These are phyloP conservation scores for Lota lota DNA, from an alignment of 2,113 vertebrate genomes.

Conservation along the genomic window DNA sequence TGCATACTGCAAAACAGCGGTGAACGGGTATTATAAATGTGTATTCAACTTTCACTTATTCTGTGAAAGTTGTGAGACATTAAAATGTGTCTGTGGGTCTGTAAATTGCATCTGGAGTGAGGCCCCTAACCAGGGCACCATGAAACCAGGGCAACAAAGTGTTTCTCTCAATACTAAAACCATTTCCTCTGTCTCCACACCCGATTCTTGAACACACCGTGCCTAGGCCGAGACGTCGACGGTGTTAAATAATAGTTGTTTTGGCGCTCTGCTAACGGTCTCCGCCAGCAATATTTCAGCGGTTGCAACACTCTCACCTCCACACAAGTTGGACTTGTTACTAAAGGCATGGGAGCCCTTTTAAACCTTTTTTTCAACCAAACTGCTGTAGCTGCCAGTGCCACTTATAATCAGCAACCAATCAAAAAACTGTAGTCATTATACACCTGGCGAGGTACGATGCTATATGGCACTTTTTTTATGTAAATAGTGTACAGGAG, in stretches of 20 bases:
- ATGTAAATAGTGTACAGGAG: conserved; percentile 14
- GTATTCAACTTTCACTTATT: too few species aligned
- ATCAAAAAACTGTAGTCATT: conserved; percentile 10
- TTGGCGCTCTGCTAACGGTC: conserved; percentile 26
- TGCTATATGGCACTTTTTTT: not conserved
- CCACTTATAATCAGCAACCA: conserved; percentile 33
- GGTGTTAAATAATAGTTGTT: conserved; percentile 39
- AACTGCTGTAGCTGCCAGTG: conserved; percentile 16
- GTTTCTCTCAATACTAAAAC: too few species aligned
- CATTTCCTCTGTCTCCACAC: too few species aligned
- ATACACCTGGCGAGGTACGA: conserved; percentile 1
- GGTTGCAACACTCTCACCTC: conserved; percentile 41
- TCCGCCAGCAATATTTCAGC: conserved; percentile 12
- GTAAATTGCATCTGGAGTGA: too few species aligned
- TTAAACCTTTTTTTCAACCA: conserved; percentile 35
- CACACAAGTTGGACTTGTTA: conserved; percentile 37
- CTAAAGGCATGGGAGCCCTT: conserved; percentile 28
- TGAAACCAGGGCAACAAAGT: too few species aligned
- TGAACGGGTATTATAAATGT: too few species aligned
- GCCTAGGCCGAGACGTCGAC: not conserved
- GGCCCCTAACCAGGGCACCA: too few species aligned
- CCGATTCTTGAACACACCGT: too few species aligned
- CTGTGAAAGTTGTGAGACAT: too few species aligned
- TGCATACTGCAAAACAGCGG: too few species aligned
- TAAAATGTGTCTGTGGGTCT: too few species aligned